These are phyloP conservation scores for Orbicella faveolata DNA, from an alignment of 64 coral and sea anemone genomes.

Conservation along the genomic window DNA sequence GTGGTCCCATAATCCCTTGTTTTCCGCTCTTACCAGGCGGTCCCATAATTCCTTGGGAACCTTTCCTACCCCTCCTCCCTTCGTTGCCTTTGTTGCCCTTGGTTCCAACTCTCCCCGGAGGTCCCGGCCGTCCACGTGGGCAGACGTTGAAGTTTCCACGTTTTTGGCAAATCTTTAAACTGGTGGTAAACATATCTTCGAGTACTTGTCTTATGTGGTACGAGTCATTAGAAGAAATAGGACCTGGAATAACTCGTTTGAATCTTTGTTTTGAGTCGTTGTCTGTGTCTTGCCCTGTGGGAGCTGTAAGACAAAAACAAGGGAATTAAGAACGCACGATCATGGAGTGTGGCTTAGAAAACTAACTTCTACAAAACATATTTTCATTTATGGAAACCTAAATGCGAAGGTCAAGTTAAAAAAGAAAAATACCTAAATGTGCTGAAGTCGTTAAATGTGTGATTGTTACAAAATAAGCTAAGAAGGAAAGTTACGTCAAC, in stretches of 20 bases:
- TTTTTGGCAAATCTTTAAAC: not conserved
- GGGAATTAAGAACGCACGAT: too few relatives aligned
- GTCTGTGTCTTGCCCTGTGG: not conserved
- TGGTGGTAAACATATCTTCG: not conserved
- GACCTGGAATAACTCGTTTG: not conserved
- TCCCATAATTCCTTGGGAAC: constrained; percentile 4
- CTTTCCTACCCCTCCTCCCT: constrained; percentile 15
- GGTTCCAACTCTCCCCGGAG: not conserved
- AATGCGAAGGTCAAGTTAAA: too few relatives aligned
- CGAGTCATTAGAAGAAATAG: not conserved
- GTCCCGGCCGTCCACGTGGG: not conserved
- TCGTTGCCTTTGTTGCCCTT: constrained; percentile 1
- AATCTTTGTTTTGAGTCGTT: not conserved
- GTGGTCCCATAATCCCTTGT: constrained; percentile 35
- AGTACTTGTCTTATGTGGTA: not conserved
- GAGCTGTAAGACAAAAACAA: too few relatives aligned
- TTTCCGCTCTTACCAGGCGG: constrained; percentile 12
- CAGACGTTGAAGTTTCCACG: not conserved
- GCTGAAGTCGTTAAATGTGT: too few relatives aligned
- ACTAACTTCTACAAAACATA: too few relatives aligned
- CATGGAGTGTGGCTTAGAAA: too few relatives aligned
- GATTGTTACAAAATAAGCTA: too few relatives aligned
- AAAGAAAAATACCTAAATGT: too few relatives aligned
- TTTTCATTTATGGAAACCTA: too few relatives aligned
- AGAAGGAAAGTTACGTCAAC: too few relatives aligned